These are phyloP conservation scores for Cephalotes varians DNA, from an alignment of 2,888 invertebrate genomes.

Conservation along the genomic window DNA sequence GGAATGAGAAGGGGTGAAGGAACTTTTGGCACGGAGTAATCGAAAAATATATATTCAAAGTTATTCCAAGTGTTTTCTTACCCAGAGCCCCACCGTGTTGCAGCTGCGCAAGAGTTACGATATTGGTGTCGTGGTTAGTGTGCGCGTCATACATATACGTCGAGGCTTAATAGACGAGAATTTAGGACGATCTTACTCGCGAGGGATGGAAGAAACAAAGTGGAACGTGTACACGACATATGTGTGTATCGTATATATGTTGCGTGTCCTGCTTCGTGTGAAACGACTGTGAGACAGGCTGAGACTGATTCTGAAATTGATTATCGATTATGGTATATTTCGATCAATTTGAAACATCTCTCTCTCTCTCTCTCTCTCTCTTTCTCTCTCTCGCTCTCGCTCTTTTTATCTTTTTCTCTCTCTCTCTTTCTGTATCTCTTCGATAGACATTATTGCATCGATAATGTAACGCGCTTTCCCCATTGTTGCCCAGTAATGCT, in stretches of 20 bases:
- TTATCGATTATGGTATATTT: conserved; percentile 35
- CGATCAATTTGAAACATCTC: conserved; percentile 33
- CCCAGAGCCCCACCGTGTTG: conserved; percentile 79
- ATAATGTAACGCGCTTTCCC: conserved; percentile 64
- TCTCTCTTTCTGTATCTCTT: neutral
- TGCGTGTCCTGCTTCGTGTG: conserved; percentile 38
- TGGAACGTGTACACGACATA: conserved; percentile 42
- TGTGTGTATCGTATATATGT: conserved; percentile 28
- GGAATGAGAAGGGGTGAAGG: neutral
- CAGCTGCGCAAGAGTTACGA: conserved; percentile 74
- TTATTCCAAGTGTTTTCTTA: conserved; percentile 75
- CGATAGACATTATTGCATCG: conserved; percentile 55
- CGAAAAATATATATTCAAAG: conserved; percentile 73
- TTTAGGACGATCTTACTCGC: conserved; percentile 71
- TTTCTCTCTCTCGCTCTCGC: neutral
- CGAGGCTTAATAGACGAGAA: conserved; percentile 69
- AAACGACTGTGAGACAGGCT: conserved; percentile 70
- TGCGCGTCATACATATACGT: conserved; percentile 55
- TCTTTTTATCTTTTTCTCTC: neutral
- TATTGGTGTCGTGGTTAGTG: conserved; percentile 69
- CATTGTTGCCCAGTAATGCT: conserved; percentile 60
- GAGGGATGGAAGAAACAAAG: conserved; percentile 63
- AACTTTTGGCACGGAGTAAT: conserved; percentile 65
- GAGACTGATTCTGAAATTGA: conserved; percentile 58
- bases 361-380: conserved; percentile 14